phyloP scores from a whole-genome alignment of 2,888 invertebrate species.

The Plagiodera versicolora region DNA sequence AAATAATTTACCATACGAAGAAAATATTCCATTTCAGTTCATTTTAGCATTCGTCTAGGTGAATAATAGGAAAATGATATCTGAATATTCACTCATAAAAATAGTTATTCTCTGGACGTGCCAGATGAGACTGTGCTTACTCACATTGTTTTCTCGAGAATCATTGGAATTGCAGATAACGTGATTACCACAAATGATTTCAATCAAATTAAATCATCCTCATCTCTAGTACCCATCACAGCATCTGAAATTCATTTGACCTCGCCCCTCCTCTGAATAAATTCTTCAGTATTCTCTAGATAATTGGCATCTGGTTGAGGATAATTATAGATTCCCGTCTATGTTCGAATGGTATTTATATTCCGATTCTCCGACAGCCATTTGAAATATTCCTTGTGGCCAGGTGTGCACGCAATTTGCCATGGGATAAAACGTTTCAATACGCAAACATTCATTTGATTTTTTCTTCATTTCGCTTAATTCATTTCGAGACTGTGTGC shows the following conservation, averaged over 20 bases:
- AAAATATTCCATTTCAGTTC: too few species aligned
- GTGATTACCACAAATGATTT: not conserved
- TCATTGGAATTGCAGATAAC: not conserved
- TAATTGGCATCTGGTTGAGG: constrained; percentile 15
- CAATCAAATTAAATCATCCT: not conserved
- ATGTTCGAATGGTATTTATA: constrained; percentile 11
- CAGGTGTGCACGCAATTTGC: constrained; percentile 21
- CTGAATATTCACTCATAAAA: too few species aligned
- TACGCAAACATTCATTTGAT: constrained; percentile 1
- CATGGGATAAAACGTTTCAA: not conserved
- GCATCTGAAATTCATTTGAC: not conserved
- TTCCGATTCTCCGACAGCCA: constrained; percentile 11
- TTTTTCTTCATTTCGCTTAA: not conserved
- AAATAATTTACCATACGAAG: too few species aligned
- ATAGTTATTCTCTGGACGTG: too few species aligned
- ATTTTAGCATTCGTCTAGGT: too few species aligned
- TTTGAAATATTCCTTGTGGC: constrained; percentile 22
- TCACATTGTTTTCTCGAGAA: too few species aligned
- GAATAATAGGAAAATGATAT: too few species aligned
- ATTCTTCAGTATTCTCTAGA: constrained; percentile 6
- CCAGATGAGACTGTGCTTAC: too few species aligned
- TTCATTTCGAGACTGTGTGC: not conserved
- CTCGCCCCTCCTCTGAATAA: not conserved
- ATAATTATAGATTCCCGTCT: constrained; percentile 17
- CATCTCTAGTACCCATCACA: not conserved